Base-by-base conservation (phyloP, 2,797 vertebrate genomes). In the Bovichtus diacanthus region DNA sequence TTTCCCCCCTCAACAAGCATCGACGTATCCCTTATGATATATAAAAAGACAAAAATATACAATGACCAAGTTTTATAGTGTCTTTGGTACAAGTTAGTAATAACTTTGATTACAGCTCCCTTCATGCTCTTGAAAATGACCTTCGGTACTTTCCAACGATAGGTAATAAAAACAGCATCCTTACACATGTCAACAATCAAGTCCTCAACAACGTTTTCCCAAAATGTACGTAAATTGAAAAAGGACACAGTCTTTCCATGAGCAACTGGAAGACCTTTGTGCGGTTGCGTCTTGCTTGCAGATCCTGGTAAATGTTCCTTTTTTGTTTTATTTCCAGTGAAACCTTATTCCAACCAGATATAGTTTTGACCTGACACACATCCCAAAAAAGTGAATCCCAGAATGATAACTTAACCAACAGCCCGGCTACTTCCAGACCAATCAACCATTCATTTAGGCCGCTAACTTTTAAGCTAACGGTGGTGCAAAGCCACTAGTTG, bases 11-110 rank as follows among this genome's bases (percentile, higher is more conserved):
- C 51, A 80, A 81, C 82, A 87, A 82, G 55, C 81, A 58, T 56
- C 34, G 54, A 72, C 23, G 39, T 49, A 84, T 93, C 92, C 90
- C 90, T 91, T 91, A 76, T 88, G 63, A 86, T 87, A 90, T 85
- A 82, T 77, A 88, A 83, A 90, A 81, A 73, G 18, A 69, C 60
- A 88, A 80, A 85, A 88, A 89, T 88, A 80, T 93, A 92, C 91
- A 92, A 69, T 67, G 68, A 91, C 74, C 81, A 88, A 78, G 55
- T 79, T 55, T 75, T 82, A 91, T 91, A 92, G 90, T 90, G 92
- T 93, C 91, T 94, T 94, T 93, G 90, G 93, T 93, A 92, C 80
- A 89, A 90, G 90, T 78, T 76, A 83, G 72, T 50, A 80, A 88
- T 43, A 59, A 41, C 27, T 80, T 69, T 25, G 39, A 86, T 73